phyloP scores from a whole-genome alignment of 2,888 invertebrate genomes.

The Seladonia tumulorum region DNA sequence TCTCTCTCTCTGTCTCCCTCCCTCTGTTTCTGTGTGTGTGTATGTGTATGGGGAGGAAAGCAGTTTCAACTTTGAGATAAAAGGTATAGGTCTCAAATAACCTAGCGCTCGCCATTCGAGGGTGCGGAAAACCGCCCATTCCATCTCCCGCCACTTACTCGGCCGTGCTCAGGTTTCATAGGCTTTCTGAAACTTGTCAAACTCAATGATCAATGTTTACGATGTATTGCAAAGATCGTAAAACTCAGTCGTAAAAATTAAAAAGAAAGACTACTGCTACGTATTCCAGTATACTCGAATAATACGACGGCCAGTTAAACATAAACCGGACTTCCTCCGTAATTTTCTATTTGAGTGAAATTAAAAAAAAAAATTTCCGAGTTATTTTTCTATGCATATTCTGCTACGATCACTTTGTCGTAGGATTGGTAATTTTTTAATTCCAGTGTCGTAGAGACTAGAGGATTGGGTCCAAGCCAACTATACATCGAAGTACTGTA shows the following conservation, averaged over 20 bases:
- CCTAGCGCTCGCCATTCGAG: not conserved
- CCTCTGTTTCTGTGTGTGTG: not conserved
- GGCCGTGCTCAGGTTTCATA: not conserved
- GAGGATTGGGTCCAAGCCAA: too few species aligned
- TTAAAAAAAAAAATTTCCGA: rapidly evolving
- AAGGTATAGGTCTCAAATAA: conserved; percentile 9
- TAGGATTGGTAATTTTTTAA: too few species aligned
- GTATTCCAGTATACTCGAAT: too few species aligned
- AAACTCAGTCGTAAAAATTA: not conserved
- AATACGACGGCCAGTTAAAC: too few species aligned
- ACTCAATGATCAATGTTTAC: not conserved
- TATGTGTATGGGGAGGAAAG: not conserved
- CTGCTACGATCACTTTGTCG: too few species aligned
- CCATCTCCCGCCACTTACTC: not conserved
- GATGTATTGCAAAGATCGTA: not conserved
- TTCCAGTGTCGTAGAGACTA: too few species aligned
- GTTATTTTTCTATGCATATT: too few species aligned
- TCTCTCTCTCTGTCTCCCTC: not conserved
- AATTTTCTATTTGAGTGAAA: too few species aligned
- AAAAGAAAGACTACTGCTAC: not conserved
- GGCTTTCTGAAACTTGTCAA: not conserved
- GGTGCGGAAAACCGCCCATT: not conserved
- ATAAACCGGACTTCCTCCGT: too few species aligned
- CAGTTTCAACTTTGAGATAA: conserved; percentile 15
- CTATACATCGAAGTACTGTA: too few species aligned